Percentiles rank a stretch among this genome's conserved stretches.
Evolutionary conservation across 2,888 invertebrate species (phyloP).

Genomic region (Trachelus troglodyta): DNA sequence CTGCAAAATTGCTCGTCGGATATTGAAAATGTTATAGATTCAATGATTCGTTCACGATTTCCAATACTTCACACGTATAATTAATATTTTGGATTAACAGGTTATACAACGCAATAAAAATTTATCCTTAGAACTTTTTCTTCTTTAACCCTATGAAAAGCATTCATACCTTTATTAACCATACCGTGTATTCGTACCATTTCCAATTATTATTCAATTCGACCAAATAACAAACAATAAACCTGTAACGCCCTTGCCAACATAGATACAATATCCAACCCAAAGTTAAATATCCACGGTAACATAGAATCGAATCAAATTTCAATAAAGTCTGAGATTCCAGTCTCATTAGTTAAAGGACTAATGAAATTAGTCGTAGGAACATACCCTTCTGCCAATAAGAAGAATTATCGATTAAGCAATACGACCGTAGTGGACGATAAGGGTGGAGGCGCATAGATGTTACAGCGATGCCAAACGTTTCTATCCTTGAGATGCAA

Average conservation of each 20-base stretch:
- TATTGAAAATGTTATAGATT: not conserved
- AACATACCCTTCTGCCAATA: not conserved
- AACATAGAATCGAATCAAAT: not conserved
- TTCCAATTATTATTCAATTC: not conserved
- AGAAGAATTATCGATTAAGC: not conserved
- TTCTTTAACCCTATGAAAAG: not conserved
- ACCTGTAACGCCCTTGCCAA: not conserved
- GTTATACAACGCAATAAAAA: not conserved
- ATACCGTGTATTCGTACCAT: not conserved
- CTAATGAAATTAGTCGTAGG: not conserved
- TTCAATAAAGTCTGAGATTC: not conserved
- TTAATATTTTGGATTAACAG: not conserved
- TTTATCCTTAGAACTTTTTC: not conserved
- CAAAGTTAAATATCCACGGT: not conserved
- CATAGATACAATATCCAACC: not conserved
- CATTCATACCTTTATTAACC: not conserved
- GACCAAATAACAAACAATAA: not conserved
- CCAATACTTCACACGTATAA: not conserved
- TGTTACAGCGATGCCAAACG: not conserved
- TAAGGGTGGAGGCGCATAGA: not conserved
- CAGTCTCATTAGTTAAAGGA: not conserved
- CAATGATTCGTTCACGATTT: not conserved
- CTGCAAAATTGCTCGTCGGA: not conserved
- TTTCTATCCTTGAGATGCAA: constrained; percentile 11
- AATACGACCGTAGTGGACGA: not conserved